Percentiles rank a stretch among this genome's conserved stretches.
These are phyloP conservation scores for human (Homo sapiens) DNA, from an alignment of 2,113 vertebrate species.

Conservation along the genomic window DNA sequence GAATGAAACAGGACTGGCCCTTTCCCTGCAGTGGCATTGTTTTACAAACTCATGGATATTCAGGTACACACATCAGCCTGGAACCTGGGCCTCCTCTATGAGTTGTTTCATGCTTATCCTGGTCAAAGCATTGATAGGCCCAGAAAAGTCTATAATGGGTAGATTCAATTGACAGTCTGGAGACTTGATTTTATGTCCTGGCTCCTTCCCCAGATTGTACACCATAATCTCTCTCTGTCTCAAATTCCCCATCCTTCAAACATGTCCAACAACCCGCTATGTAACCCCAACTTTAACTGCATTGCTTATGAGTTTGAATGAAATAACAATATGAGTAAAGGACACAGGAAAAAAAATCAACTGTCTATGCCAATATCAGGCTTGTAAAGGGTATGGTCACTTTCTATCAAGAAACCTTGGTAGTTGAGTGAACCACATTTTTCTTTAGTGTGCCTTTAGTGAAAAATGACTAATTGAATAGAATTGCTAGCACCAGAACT, in stretches of 20 bases:
- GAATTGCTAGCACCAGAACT: neutral
- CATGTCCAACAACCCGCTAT: neutral
- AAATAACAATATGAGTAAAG: neutral
- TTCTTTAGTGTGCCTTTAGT: neutral
- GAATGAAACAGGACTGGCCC: neutral
- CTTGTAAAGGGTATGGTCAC: neutral
- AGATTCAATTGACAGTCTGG: neutral
- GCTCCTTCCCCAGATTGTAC: neutral
- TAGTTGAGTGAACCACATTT: neutral
- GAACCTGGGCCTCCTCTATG: neutral
- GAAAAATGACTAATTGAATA: neutral
- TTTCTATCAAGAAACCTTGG: neutral
- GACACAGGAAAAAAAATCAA: neutral
- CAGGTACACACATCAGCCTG: neutral
- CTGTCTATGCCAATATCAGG: neutral
- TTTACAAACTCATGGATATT: neutral
- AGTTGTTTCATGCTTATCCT: neutral
- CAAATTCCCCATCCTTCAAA: neutral
- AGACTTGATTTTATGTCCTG: neutral
- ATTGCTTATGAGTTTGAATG: neutral
- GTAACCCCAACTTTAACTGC: neutral
- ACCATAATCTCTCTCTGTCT: neutral
- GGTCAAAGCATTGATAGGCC: neutral
- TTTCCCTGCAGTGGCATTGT: neutral
- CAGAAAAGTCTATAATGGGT: neutral